Evolutionary conservation across 2,888 invertebrate species (phyloP), one percentile per base, ranked within the genome.

Genomic region (Drosophila atripex): DNA sequence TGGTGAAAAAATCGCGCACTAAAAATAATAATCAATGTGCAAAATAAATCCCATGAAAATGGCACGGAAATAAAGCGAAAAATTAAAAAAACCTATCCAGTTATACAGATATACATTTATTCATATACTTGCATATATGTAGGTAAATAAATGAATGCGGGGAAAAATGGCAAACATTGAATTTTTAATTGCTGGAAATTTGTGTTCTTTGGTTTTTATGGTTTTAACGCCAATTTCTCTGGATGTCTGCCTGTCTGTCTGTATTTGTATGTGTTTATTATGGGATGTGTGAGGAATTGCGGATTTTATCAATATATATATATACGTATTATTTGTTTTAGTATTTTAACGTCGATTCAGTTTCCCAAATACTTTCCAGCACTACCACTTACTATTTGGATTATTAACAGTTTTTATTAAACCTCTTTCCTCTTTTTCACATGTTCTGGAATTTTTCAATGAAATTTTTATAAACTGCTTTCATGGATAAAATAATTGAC

Each of bases 161-260:
- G 38, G 45, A 47, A 53, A 77, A 75, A 69, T 64, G 47, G 73
- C 65, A 74, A 86, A 78, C 82, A 82, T 78, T 82, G 74, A 82
- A 82, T 80, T 78, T 84, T 80, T 86, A 82, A 84, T 82, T 86
- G 85, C 72, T 84, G 64, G 52, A 73, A 78, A 86, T 74, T 72
- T 84, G 77, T 78, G 87, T 72, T 84, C 25, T 68, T 68, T 65
- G 59, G 65, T 74, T 78, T 85, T 74, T 54, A 76, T 65, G 59
- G 60, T 58, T 75, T 74, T 66, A 18, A 57, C 28, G 53, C 32
- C 21, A 53, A 64, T 57, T 32, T 54, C 50, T 32, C 5, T 43
- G 35, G n/a, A 35, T 52, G 16, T 51, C 28, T 58, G 50, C 30
- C 28, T 38, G 21, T 51, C 11, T 39, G 32, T 16, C 14, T 46